These are phyloP conservation scores for Tenebrosternarchus preto DNA, from an alignment of 2,113 vertebrate genomes.

Conservation along the genomic window DNA sequence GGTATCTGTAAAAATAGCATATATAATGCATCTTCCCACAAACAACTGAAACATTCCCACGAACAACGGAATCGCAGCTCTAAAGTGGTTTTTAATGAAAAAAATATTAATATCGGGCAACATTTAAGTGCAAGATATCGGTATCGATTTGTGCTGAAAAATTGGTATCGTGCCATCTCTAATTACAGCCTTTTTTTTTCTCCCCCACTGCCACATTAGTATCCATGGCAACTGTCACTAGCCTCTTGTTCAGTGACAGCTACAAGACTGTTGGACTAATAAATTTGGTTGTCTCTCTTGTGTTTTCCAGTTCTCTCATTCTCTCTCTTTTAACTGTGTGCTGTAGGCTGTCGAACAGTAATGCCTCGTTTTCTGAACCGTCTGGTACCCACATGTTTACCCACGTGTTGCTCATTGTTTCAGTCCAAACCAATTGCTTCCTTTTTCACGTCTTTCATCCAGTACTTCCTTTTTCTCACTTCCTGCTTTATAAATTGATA, in stretches of 20 bases:
- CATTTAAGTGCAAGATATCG: too few relatives aligned
- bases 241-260: slow-evolving; percentile 31
- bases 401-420: not conserved
- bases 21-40: too few relatives aligned
- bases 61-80: too few relatives aligned
- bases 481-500: too few relatives aligned
- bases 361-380: not conserved
- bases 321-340: not conserved
- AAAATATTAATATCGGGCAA: too few relatives aligned
- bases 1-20: too few relatives aligned
- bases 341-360: not conserved
- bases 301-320: not conserved
- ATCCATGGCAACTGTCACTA: slow-evolving; percentile 43
- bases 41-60: too few relatives aligned
- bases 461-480: too few relatives aligned
- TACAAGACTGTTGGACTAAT: slow-evolving; percentile 34
- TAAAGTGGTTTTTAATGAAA: too few relatives aligned
- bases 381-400: slow-evolving; percentile 2
- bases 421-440: not conserved
- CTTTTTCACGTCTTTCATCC: not conserved
- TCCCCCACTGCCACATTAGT: not conserved
- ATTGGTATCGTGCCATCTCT: not conserved
- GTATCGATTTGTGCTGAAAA: too few relatives aligned
- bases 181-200: not conserved
- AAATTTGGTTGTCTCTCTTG: slow-evolving; percentile 3